phyloP scores from a whole-genome alignment of 2,888 invertebrate species.

The Leptopilina syphax region DNA sequence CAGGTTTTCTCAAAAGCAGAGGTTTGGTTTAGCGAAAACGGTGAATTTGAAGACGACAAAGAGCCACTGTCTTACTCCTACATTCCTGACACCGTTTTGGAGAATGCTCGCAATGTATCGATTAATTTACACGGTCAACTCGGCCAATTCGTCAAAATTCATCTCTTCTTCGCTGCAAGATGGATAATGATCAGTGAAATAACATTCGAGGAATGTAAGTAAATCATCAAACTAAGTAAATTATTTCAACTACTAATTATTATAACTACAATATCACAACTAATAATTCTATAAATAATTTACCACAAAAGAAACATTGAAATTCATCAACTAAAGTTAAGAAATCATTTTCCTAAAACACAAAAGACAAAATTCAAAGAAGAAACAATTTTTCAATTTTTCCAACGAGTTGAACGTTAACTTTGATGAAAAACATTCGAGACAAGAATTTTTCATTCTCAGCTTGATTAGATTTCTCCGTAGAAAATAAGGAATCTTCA shows the following conservation, averaged over 20 bases:
- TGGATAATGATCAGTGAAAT: constrained; percentile 88
- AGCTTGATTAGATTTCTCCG: not conserved
- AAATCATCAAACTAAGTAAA: not conserved
- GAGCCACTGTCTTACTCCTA: constrained; percentile 77
- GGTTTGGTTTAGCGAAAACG: constrained; percentile 80
- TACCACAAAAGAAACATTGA: no score
- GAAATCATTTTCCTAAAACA: no score
- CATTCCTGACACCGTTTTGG: constrained; percentile 81
- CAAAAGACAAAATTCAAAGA: not conserved
- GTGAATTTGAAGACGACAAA: constrained; percentile 60
- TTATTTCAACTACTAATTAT: no score
- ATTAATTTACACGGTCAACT: constrained; percentile 81
- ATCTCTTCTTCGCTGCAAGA: constrained; percentile 82
- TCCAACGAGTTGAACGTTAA: no score
- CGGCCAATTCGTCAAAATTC: constrained; percentile 81
- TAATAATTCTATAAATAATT: no score
- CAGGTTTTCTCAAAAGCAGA: constrained; percentile 84
- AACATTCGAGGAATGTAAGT: constrained; percentile 80
- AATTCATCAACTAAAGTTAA: no score
- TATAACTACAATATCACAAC: no score
- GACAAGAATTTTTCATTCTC: not conserved
- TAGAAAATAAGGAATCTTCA: not conserved
- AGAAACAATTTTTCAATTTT: not conserved
- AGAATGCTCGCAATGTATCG: constrained; percentile 84
- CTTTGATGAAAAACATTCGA: no score